A percentile compares a stretch with the other conserved stretches of the same genome.
phyloP scores from a whole-genome alignment of 1,140 invertebrate genomes.

The Aporrectodea caliginosa region DNA sequence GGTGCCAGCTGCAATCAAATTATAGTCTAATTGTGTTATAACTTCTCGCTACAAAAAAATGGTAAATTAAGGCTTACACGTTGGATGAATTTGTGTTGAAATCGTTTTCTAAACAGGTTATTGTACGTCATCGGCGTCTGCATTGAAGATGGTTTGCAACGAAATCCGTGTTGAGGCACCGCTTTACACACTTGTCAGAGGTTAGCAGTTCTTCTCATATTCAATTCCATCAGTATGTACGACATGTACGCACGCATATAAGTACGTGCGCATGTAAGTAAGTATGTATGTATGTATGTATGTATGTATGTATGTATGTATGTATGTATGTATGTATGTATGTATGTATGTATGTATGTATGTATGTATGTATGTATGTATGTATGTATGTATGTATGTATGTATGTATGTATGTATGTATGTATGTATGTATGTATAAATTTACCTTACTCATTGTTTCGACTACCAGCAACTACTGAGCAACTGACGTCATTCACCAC shows the following conservation, averaged over 20 bases:
- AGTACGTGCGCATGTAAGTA: conserved; percentile 10
- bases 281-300: conserved; percentile 17
- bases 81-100: no score
- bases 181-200: not conserved
- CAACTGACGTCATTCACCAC: no score
- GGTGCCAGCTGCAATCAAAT: no score
- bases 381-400: conserved; percentile 16
- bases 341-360: conserved; percentile 16
- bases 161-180: not conserved
- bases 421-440: conserved; percentile 22
- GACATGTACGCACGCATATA: conserved; percentile 13
- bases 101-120: no score
- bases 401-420: conserved; percentile 10
- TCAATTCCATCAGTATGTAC: not conserved
- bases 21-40: no score
- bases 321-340: conserved; percentile 18
- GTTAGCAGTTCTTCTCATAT: no score
- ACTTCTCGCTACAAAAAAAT: no score
- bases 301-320: conserved; percentile 16
- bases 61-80: no score
- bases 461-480: no score
- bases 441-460: no score
- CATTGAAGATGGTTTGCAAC: not conserved
- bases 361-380: conserved; percentile 11
- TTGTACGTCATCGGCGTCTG: not conserved